Conservation (phyloP, 2,113 vertebrate genomes). For the Myotis brandtii region DNA sequence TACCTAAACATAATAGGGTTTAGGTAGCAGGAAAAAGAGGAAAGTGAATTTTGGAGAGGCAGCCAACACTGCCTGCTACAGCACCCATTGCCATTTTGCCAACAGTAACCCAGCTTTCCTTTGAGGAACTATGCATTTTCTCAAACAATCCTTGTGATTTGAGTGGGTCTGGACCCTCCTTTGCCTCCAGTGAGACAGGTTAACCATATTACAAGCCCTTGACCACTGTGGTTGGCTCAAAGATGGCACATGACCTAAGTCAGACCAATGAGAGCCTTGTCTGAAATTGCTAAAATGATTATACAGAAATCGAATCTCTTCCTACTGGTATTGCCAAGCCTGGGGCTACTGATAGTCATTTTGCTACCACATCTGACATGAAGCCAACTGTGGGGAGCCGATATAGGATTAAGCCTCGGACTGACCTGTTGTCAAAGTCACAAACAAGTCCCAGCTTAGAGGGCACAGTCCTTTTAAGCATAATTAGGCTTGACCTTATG, state of each 20-base stretch:
- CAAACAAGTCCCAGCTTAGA: too few relatives aligned
- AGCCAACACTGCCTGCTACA: background rate
- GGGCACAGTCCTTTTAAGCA: too few relatives aligned
- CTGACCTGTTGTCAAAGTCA: too few relatives aligned
- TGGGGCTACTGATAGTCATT: background rate
- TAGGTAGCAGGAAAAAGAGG: background rate
- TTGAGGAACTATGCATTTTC: background rate
- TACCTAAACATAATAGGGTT: background rate
- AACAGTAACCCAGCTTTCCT: background rate
- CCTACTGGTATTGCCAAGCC: background rate
- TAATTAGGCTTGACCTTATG: too few relatives aligned
- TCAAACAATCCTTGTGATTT: background rate
- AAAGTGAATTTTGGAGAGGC: constrained; percentile 2
- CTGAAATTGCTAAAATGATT: background rate
- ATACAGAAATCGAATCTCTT: constrained; percentile 33
- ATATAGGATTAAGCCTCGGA: too few relatives aligned
- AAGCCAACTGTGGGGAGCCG: background rate
- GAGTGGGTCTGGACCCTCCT: background rate
- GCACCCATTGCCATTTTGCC: background rate
- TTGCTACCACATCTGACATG: background rate
- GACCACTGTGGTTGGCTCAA: background rate
- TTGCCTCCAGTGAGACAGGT: background rate
- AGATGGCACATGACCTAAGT: background rate
- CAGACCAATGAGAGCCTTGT: background rate
- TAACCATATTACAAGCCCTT: background rate